These are phyloP conservation scores for Isotomurus palustris DNA, from an alignment of 2,888 invertebrate genomes.

Conservation along the genomic window DNA sequence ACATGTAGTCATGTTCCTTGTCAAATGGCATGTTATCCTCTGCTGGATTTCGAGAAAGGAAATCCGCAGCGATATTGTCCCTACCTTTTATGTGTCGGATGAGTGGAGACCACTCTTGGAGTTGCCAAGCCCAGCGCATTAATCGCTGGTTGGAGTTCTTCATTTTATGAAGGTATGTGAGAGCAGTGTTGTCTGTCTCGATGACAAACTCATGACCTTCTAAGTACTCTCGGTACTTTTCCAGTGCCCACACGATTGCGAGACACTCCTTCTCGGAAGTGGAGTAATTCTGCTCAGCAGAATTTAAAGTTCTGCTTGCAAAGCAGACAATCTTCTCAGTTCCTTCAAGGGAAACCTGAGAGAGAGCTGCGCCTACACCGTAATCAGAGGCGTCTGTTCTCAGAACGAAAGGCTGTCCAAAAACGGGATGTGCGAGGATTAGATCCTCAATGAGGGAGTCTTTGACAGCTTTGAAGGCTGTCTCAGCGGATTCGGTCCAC, in stretches of 20 bases:
- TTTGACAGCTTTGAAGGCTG: constrained; percentile 27
- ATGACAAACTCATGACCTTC: constrained; percentile 3
- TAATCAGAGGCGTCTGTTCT: constrained; percentile 6
- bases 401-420: constrained; percentile 8
- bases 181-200: constrained; percentile 17
- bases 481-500: constrained; percentile 14
- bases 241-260: constrained; percentile 6
- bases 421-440: constrained; percentile 13
- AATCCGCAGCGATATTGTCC: constrained; percentile 17
- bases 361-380: constrained; percentile 8
- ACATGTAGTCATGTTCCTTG: not conserved
- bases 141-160: constrained; percentile 13
- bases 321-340: not conserved
- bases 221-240: constrained; percentile 13
- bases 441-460: constrained; percentile 8
- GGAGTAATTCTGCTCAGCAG: constrained; percentile 7
- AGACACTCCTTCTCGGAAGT: constrained; percentile 15
- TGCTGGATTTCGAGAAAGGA: constrained; percentile 14
- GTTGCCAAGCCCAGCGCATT: constrained; percentile 17
- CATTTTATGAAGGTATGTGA: constrained; percentile 8
- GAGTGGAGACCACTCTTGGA: constrained; percentile 13
- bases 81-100: constrained; percentile 13
- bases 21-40: not conserved
- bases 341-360: not conserved
- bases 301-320: constrained; percentile 2